Evolutionary conservation across 2,113 vertebrate species (phyloP).

Genomic region (Cichladusa arquata): DNA sequence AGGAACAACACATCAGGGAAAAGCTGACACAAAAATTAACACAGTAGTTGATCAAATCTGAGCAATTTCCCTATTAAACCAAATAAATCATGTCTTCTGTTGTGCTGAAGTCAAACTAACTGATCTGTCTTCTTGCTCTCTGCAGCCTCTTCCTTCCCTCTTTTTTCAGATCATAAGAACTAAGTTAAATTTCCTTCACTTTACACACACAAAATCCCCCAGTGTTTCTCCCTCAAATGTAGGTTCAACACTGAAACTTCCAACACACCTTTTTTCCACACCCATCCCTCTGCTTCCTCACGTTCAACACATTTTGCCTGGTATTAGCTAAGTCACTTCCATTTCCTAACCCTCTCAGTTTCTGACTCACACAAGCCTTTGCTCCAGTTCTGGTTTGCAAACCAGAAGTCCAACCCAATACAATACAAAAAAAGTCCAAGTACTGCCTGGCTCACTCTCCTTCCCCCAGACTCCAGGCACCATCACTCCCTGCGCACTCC

Average conservation of each 20-base stretch:
- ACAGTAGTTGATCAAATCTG: not conserved
- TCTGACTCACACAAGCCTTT: constrained; percentile 47
- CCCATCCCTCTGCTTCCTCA: not conserved
- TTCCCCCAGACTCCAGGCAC: not conserved
- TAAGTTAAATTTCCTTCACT: not conserved
- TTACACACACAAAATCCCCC: not conserved
- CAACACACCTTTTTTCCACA: not conserved
- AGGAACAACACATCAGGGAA: not conserved
- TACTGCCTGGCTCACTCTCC: not conserved
- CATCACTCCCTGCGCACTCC: not conserved
- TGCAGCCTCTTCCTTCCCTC: not conserved
- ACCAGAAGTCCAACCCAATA: not conserved
- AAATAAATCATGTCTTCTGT: not conserved
- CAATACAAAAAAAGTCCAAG: not conserved
- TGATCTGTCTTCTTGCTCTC: not conserved
- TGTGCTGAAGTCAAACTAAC: not conserved
- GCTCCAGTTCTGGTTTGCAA: constrained; percentile 21
- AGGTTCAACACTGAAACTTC: not conserved
- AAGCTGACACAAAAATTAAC: not conserved
- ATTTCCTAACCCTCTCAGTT: constrained; percentile 30
- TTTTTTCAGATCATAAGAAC: not conserved
- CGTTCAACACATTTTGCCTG: not conserved
- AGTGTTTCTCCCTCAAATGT: not conserved
- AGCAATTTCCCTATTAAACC: not conserved
- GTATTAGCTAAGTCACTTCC: not conserved